Conservation (phyloP, 2,888 invertebrate genomes). For the Peribatodes rhomboidaria region DNA sequence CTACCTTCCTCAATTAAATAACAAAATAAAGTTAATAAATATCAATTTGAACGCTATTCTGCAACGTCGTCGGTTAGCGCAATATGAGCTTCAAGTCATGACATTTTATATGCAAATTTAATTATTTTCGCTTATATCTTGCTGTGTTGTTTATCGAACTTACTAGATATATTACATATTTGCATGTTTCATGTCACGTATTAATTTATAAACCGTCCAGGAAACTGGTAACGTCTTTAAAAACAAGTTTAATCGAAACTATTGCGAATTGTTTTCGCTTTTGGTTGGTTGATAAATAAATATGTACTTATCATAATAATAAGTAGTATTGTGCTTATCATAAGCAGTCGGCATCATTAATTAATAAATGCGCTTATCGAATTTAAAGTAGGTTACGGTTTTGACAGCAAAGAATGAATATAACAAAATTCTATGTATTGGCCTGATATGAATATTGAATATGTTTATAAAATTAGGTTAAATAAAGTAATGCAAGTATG, state of each 20-base stretch:
- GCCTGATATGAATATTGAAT: not conserved
- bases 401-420: slow-evolving; percentile 45
- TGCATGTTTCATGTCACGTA: slow-evolving; percentile 30
- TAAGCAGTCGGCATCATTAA: slow-evolving; percentile 73
- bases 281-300: slow-evolving; percentile 61
- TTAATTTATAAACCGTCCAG: slow-evolving; percentile 48
- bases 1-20: slow-evolving; percentile 23
- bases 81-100: slow-evolving; percentile 29
- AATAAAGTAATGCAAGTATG: too few relatives aligned
- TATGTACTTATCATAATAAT: slow-evolving; percentile 53
- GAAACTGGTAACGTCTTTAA: slow-evolving; percentile 56
- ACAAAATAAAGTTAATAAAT: slow-evolving; percentile 17
- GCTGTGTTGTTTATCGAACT: slow-evolving; percentile 33
- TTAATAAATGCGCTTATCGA: slow-evolving; percentile 74
- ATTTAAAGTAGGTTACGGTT: slow-evolving; percentile 60
- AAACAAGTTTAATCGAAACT: slow-evolving; percentile 65
- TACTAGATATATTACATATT: slow-evolving; percentile 21
- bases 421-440: slow-evolving; percentile 1
- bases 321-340: slow-evolving; percentile 68
- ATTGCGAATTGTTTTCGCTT: slow-evolving; percentile 71
- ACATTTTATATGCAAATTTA: slow-evolving; percentile 42
- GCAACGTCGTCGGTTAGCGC: slow-evolving; percentile 21
- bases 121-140: slow-evolving; percentile 37
- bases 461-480: not conserved
- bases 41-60: slow-evolving; percentile 20